Base-by-base conservation (phyloP, 1,140 invertebrate genomes). In the Antheraea pernyi region DNA sequence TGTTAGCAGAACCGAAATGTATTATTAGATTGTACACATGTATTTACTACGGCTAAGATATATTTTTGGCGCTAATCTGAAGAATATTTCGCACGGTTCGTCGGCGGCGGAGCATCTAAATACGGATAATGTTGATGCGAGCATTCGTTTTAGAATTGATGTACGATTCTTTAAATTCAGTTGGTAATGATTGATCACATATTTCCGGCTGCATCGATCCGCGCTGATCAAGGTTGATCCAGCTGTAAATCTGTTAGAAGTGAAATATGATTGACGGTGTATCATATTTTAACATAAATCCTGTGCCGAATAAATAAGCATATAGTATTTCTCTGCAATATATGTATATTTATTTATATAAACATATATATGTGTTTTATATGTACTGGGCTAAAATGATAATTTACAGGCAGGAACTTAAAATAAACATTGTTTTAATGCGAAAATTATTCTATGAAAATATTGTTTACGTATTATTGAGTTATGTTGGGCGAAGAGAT, bases 101-200 rank as follows among this genome's bases (percentile, higher is more conserved):
- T 63, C n/a, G 30, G 22, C 59, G 46, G 46, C 46, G 16, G 16
- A 53, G 42, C 18, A 42, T 65, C 64, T 65, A 65, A 48, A 65
- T 65, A 10, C 3, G 48, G 42, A 19, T 48, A 53, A 22, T 42
- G 64, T 42, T 19, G 62, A 37, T 46, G 64, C 64, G n/a, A 48
- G 42, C 39, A 65, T 65, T 48, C 18, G n/a, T 65, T 65, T 65
- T 46, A 65, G 64, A 46, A 65, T 48, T 65, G 64, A 65, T 65
- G 18, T 48, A 53, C 46, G 64, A 22, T 65, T 46, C 19, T 65
- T 65, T 65, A 65, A 48, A 48, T 65, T 65, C 19, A 8, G 39
- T 65, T 13, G 19, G 7, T 6, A 19, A 65, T 65, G 64, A 65
- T 48, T 65, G 64, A 65, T 65, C 10, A 18, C 19, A 19, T 46